Percentiles rank a stretch among this genome's conserved stretches.
Evolutionary conservation across 1,140 invertebrate species (phyloP).

Genomic region (Leguminivora glycinivorella): DNA sequence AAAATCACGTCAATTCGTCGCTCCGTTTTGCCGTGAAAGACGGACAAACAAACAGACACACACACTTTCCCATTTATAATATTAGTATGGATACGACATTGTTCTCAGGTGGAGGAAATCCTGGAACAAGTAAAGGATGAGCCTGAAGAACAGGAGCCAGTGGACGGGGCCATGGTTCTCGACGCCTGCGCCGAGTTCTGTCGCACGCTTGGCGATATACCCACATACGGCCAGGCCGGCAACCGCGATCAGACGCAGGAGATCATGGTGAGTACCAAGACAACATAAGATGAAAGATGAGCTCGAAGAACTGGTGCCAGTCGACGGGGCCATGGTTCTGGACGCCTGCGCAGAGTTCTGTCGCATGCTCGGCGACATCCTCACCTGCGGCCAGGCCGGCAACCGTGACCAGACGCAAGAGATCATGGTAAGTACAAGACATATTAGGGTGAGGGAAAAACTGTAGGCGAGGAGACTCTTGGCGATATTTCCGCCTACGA

Average conservation of each 20-base stretch:
- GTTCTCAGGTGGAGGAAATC: slow-evolving; percentile 64
- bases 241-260: slow-evolving; percentile 93
- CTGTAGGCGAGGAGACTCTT: too few relatives aligned
- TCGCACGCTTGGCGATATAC: slow-evolving; percentile 96
- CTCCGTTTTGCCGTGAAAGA: too few relatives aligned
- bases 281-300: too few relatives aligned
- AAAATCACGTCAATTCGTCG: too few relatives aligned
- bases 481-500: too few relatives aligned
- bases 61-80: not conserved
- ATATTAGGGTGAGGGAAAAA: too few relatives aligned
- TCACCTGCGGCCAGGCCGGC: slow-evolving; percentile 93
- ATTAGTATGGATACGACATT: not conserved
- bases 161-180: slow-evolving; percentile 85
- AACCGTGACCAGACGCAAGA: slow-evolving; percentile 93
- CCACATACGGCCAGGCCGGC: slow-evolving; percentile 93
- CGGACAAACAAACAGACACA: too few relatives aligned
- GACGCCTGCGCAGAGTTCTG: slow-evolving; percentile 99
- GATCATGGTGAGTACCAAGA: too few relatives aligned
- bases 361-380: slow-evolving; percentile 96
- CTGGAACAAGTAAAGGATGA: slow-evolving; percentile 72
- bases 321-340: slow-evolving; percentile 85
- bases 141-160: slow-evolving; percentile 64
- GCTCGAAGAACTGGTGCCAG: slow-evolving; percentile 64
- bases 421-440: too few relatives aligned
- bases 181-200: slow-evolving; percentile 99